A percentile compares a stretch with the other conserved stretches of the same genome.
These are phyloP conservation scores for Apotomis turbidana DNA, from an alignment of 2,888 invertebrate genomes.

Conservation along the genomic window DNA sequence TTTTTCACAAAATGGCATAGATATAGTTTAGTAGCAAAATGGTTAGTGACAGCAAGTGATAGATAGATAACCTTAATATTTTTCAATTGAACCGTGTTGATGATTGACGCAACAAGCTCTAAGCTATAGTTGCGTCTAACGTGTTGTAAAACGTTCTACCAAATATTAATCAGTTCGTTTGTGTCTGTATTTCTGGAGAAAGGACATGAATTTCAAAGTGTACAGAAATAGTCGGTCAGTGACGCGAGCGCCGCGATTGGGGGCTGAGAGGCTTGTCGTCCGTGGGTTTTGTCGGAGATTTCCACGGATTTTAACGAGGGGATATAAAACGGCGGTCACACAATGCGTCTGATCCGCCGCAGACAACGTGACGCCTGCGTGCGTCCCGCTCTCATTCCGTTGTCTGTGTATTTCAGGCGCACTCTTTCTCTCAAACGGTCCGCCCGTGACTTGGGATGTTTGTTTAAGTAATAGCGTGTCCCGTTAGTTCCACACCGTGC, in stretches of 20 bases:
- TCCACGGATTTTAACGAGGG: conserved; percentile 42
- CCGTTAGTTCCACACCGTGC: background rate
- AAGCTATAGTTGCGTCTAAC: conserved; percentile 23
- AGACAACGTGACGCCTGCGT: conserved; percentile 67
- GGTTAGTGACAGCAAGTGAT: too few species aligned
- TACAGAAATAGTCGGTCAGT: conserved; percentile 74
- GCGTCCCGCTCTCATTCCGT: conserved; percentile 45
- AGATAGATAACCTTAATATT: background rate
- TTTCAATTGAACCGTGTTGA: conserved; percentile 1
- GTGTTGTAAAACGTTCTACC: conserved; percentile 22
- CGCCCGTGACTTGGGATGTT: background rate
- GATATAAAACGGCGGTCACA: conserved; percentile 38
- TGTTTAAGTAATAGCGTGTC: background rate
- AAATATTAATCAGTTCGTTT: conserved; percentile 43
- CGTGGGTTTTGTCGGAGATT: conserved; percentile 39
- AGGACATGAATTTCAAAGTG: conserved; percentile 57
- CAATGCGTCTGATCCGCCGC: conserved; percentile 48
- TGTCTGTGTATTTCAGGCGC: conserved; percentile 33
- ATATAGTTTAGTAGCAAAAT: too few species aligned
- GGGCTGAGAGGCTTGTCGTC: conserved; percentile 38
- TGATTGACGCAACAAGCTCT: conserved; percentile 20
- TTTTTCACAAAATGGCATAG: too few species aligned
- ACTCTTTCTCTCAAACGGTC: background rate
- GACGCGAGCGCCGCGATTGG: conserved; percentile 57
- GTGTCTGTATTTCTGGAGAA: conserved; percentile 67